These are phyloP conservation scores for Nasua narica DNA, from an alignment of 2,797 vertebrate genomes.

Conservation along the genomic window DNA sequence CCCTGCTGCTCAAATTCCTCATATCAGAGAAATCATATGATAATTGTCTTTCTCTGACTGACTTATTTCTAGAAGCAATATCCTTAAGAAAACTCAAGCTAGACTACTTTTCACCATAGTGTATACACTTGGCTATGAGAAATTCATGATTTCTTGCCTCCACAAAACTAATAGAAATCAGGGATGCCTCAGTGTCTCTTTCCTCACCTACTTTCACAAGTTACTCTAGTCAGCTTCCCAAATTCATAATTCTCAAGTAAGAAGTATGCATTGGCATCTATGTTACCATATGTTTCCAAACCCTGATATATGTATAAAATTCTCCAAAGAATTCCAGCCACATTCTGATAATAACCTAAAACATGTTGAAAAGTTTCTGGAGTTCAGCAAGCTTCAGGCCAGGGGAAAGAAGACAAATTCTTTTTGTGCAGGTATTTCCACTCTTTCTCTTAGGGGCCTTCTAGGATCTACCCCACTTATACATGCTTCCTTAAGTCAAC, in stretches of 20 bases:
- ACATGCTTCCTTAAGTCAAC: not conserved
- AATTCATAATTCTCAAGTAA: slow-evolving; percentile 5
- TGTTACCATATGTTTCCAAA: not conserved
- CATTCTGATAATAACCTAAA: not conserved
- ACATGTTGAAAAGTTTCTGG: not conserved
- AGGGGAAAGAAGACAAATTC: not conserved
- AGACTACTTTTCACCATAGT: not conserved
- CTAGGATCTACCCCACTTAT: not conserved
- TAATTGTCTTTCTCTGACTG: too few relatives aligned
- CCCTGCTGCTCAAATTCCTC: too few relatives aligned
- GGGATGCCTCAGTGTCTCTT: not conserved
- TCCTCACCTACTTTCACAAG: not conserved
- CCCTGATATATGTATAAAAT: not conserved
- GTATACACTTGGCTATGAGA: not conserved
- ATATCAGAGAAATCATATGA: too few relatives aligned
- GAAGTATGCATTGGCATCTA: not conserved
- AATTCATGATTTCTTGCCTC: not conserved
- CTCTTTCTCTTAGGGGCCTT: not conserved
- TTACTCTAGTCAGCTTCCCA: not conserved
- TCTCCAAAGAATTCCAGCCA: not conserved
- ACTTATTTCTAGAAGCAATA: not conserved
- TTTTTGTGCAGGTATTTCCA: not conserved
- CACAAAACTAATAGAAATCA: not conserved
- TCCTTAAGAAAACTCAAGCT: not conserved
- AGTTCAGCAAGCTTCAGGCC: not conserved